phyloP scores from a whole-genome alignment of 2,888 invertebrate genomes.

The Sarcophaga rosellei region DNA sequence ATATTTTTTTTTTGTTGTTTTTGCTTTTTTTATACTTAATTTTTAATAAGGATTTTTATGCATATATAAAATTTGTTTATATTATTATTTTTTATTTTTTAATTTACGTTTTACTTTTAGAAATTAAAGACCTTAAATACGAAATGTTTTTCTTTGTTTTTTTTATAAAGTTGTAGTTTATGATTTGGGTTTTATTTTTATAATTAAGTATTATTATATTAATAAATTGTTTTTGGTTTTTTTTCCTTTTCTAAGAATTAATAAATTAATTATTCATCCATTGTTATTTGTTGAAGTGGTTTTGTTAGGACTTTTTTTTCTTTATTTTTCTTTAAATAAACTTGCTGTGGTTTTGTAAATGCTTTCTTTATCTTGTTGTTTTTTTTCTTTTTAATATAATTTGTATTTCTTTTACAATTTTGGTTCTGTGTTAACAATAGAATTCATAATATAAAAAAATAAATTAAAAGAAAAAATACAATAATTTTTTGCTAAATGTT shows the following conservation, averaged over 20 bases:
- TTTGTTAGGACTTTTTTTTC: constrained; percentile 62
- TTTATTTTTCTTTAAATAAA: constrained; percentile 62
- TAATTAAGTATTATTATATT: constrained; percentile 71
- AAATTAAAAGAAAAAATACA: constrained; percentile 16
- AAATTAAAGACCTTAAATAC: constrained; percentile 81
- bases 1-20: constrained; percentile 38
- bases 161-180: constrained; percentile 77
- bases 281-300: constrained; percentile 68
- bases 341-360: constrained; percentile 76
- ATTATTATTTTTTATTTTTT: constrained; percentile 62
- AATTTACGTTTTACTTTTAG: constrained; percentile 76
- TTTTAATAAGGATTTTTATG: constrained; percentile 68
- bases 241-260: constrained; percentile 64
- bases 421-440: constrained; percentile 61
- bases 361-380: constrained; percentile 71
- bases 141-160: constrained; percentile 78
- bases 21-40: constrained; percentile 53
- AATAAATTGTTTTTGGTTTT: constrained; percentile 71
- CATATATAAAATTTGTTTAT: constrained; percentile 66
- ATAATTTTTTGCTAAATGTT: constrained; percentile 56
- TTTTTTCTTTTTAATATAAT: constrained; percentile 56
- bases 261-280: constrained; percentile 67
- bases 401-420: constrained; percentile 49
- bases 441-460: constrained; percentile 36
- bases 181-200: constrained; percentile 69